phyloP scores from a whole-genome alignment of 2,888 invertebrate species.

The Acrobasis suavella region DNA sequence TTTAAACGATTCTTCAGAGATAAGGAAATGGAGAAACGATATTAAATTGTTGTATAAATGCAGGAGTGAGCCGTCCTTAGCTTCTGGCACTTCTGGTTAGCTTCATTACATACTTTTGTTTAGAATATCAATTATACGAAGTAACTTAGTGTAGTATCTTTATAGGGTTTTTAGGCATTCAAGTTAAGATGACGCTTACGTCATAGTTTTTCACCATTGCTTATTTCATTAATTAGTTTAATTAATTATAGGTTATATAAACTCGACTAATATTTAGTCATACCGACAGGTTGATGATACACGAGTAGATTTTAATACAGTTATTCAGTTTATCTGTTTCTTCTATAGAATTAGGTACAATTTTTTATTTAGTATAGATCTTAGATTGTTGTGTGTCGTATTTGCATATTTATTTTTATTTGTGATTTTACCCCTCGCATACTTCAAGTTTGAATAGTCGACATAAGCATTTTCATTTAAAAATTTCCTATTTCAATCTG shows the following conservation, averaged over 20 bases:
- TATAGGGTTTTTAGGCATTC: too few species aligned
- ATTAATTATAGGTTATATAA: background rate
- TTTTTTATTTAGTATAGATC: too few species aligned
- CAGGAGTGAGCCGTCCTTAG: slow-evolving; percentile 55
- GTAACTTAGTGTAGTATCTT: background rate
- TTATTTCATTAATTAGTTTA: too few species aligned
- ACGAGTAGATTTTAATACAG: too few species aligned
- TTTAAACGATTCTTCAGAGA: slow-evolving; percentile 12
- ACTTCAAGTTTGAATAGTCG: background rate
- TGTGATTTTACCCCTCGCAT: slow-evolving; percentile 3
- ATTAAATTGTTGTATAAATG: slow-evolving; percentile 64
- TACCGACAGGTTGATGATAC: too few species aligned
- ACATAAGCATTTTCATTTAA: background rate
- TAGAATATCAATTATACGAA: background rate
- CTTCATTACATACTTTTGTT: slow-evolving; percentile 22
- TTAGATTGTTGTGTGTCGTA: background rate
- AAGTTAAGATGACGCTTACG: too few species aligned
- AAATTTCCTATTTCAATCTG: too few species aligned
- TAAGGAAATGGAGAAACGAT: slow-evolving; percentile 34
- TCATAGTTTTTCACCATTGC: too few species aligned
- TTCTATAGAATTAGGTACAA: too few species aligned
- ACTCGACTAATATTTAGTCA: background rate
- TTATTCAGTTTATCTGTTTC: too few species aligned
- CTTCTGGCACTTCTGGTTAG: slow-evolving; percentile 61
- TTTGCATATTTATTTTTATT: background rate